Base-by-base conservation (phyloP, 2,797 vertebrate species). In the Scarus forsteni region DNA sequence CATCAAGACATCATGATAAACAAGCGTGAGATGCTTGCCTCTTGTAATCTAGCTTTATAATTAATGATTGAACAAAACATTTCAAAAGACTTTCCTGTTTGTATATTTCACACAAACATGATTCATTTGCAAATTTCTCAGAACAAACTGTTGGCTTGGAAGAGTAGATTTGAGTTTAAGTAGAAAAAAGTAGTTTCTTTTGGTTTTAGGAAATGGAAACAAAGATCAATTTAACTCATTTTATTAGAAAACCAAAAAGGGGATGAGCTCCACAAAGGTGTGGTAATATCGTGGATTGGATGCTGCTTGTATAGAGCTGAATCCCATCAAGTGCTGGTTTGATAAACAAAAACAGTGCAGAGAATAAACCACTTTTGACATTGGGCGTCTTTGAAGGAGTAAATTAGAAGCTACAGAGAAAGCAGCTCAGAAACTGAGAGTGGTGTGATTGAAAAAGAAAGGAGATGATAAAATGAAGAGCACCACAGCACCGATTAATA, bases 401-500 rank as follows among this genome's bases (percentile, higher is more conserved):
- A 55, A 83, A 76, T 65, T 71, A 71, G 15, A 69, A 66, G 39
- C 27, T 52, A 54, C 34, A 56, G 54, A 72, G 65, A 67, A 69
- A 81, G 75, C 44, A 60, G 43, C 73, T 76, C 56, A 62, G 61
- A 82, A 83, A 81, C 70, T 15, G 50, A 74, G 58, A 70, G 76
- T 46, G 64, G 69, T 70, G 58, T 67, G 68, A 77, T 50, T 75
- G 73, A 77, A 85, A 27, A 81, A 73, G 54, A 70, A 49, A 75
- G 49, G 40, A 64, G 63, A 74, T 65, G 60, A 83, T 73, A 60
- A 75, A 78, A 73, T 76, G 60, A 79, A 88, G 73, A 78, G 66
- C 62, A 81, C 74, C 66, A 51, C n/a, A 16, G 57, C 58, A 34
- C 43, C 60, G 80, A 90, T 89, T 91, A 88, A 85, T 88, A 90